phyloP scores from a whole-genome alignment of 2,888 invertebrate genomes.

The Orgyia antiqua region DNA sequence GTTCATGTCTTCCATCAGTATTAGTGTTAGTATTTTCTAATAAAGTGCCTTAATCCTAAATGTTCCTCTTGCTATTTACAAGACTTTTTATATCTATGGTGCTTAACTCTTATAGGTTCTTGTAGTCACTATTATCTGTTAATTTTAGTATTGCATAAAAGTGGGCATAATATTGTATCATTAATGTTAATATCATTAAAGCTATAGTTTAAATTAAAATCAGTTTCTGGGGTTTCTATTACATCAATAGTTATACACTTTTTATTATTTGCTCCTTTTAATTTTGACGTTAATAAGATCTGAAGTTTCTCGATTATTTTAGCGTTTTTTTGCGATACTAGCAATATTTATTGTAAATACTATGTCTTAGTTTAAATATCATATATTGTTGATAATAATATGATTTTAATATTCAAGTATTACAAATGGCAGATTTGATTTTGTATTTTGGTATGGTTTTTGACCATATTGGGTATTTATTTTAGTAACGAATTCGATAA shows the following conservation, averaged over 20 bases:
- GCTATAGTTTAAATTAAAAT: too few relatives aligned
- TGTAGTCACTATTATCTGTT: too few relatives aligned
- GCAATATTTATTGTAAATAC: slow-evolving; percentile 32
- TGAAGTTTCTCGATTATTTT: slow-evolving; percentile 17
- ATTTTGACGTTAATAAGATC: slow-evolving; percentile 21
- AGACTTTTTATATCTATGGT: slow-evolving; percentile 22
- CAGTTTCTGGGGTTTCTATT: too few relatives aligned
- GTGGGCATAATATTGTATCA: too few relatives aligned
- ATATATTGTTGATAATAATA: background rate
- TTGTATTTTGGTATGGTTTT: background rate
- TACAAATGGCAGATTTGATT: background rate
- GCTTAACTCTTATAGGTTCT: too few relatives aligned
- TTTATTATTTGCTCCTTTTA: too few relatives aligned
- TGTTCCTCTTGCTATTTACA: slow-evolving; percentile 40
- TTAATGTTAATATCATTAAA: too few relatives aligned
- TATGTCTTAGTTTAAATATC: slow-evolving; percentile 1
- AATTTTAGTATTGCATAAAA: too few relatives aligned
- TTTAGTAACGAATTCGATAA: too few relatives aligned
- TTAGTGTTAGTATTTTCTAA: slow-evolving; percentile 28
- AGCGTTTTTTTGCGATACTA: slow-evolving; percentile 12
- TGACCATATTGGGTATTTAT: background rate
- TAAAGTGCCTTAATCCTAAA: slow-evolving; percentile 28
- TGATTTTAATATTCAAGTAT: background rate
- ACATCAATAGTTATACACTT: too few relatives aligned
- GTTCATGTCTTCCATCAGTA: slow-evolving; percentile 27